Evolutionary conservation across 2,113 vertebrate species (phyloP).

Genomic region (Hystrix cristata): DNA sequence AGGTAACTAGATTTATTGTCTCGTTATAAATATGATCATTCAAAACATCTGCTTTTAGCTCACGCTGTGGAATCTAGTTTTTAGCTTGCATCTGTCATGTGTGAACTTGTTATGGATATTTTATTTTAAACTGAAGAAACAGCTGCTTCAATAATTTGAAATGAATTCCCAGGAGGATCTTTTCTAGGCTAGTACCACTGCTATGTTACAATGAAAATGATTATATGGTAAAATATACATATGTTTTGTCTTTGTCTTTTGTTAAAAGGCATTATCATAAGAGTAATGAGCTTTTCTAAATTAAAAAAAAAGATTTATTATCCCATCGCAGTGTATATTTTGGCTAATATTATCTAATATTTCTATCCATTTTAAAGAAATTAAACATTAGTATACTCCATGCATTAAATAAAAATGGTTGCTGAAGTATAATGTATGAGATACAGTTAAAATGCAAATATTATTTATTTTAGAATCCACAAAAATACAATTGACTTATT

Average conservation of each 20-base stretch:
- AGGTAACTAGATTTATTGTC: constrained; percentile 81
- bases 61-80: constrained; percentile 88
- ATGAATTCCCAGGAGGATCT: constrained; percentile 88
- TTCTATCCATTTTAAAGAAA: constrained; percentile 64
- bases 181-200: constrained; percentile 77
- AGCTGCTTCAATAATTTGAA: constrained; percentile 90
- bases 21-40: constrained; percentile 89
- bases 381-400: not conserved
- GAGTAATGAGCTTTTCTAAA: constrained; percentile 66
- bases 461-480: constrained; percentile 23
- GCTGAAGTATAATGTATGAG: constrained; percentile 12
- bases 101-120: constrained; percentile 92
- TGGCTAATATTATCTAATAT: constrained; percentile 57
- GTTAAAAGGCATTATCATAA: constrained; percentile 65
- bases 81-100: constrained; percentile 91
- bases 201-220: constrained; percentile 83
- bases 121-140: constrained; percentile 90
- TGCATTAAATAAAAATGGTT: not conserved
- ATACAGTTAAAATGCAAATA: constrained; percentile 31
- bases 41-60: constrained; percentile 92
- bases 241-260: constrained; percentile 85
- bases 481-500: constrained; percentile 1
- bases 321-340: constrained; percentile 18
- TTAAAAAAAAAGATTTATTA: constrained; percentile 57
- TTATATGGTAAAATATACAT: constrained; percentile 84